Conservation (phyloP, 30 jellyfish, hydroid and myxozoan species). For the Turritopsis dohrnii region DNA sequence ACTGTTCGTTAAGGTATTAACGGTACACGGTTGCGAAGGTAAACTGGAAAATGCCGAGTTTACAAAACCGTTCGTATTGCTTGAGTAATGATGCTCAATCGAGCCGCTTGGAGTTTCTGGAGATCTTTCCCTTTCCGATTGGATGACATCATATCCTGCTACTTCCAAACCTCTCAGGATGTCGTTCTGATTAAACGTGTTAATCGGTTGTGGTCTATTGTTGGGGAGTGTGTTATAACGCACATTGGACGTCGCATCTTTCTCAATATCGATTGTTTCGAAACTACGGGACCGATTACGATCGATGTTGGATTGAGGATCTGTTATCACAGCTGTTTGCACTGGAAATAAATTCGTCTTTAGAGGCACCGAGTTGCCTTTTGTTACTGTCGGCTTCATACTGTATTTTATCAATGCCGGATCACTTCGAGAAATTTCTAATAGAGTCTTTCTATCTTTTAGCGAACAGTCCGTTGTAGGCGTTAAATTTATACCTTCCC, state of each 20-base stretch:
- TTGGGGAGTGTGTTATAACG: slow-evolving; percentile 9
- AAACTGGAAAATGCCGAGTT: neutral
- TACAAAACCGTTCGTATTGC: neutral
- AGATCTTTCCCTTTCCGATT: neutral
- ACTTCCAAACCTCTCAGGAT: slow-evolving; percentile 52
- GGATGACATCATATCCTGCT: slow-evolving; percentile 35
- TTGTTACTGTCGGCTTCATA: slow-evolving; percentile 6
- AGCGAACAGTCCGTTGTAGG: neutral
- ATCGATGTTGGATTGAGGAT: neutral
- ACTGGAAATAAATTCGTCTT: neutral
- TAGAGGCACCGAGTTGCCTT: slow-evolving; percentile 23
- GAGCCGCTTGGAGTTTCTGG: slow-evolving; percentile 10
- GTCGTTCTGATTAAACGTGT: slow-evolving; percentile 45
- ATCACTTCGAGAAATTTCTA: slow-evolving; percentile 29
- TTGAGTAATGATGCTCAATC: neutral
- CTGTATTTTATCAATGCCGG: slow-evolving; percentile 13
- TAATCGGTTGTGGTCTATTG: slow-evolving; percentile 55
- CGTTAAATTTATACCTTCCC: slow-evolving; percentile 21
- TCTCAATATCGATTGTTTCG: neutral
- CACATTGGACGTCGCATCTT: neutral
- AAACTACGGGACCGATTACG: slow-evolving; percentile 6
- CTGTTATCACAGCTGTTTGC: neutral
- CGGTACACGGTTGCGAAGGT: neutral
- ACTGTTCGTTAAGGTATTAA: neutral
- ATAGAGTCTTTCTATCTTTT: neutral